Conservation (phyloP, 2,888 invertebrate species). For the Oscheius sp. region DNA sequence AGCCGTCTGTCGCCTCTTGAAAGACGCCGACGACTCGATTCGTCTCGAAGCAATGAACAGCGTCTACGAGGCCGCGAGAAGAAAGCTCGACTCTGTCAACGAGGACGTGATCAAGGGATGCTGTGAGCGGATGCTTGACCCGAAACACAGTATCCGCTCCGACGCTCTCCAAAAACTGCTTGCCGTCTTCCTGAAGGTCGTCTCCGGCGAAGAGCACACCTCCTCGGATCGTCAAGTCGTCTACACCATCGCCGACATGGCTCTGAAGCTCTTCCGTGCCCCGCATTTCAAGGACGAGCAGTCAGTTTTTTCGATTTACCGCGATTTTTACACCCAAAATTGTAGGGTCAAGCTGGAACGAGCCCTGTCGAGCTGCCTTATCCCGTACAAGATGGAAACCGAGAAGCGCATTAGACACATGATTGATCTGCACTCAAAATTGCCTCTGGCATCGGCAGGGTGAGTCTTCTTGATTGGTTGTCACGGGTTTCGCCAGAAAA, state of each 20-base stretch:
- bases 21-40: slow-evolving; percentile 41
- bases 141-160: slow-evolving; percentile 43
- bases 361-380: slow-evolving; percentile 41
- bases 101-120: slow-evolving; percentile 49
- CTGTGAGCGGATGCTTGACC: slow-evolving; percentile 46
- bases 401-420: slow-evolving; percentile 40
- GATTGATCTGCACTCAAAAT: slow-evolving; percentile 39
- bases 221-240: slow-evolving; percentile 49
- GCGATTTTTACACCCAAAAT: no score
- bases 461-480: slow-evolving; percentile 24
- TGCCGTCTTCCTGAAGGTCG: slow-evolving; percentile 41
- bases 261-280: slow-evolving; percentile 37
- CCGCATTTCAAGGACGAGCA: slow-evolving; percentile 38
- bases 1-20: slow-evolving; percentile 30
- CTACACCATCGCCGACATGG: slow-evolving; percentile 40
- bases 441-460: slow-evolving; percentile 35
- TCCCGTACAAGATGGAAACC: slow-evolving; percentile 42
- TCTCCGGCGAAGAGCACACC: slow-evolving; percentile 39
- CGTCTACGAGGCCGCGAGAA: slow-evolving; percentile 44
- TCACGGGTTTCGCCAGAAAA: no score
- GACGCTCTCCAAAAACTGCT: slow-evolving; percentile 40
- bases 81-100: slow-evolving; percentile 54
- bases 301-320: slow-evolving; percentile 27
- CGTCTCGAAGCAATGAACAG: slow-evolving; percentile 39
- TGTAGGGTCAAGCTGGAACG: slow-evolving; percentile 42